phyloP scores from a whole-genome alignment of 2,888 invertebrate genomes.

The Sinotaia quadrata region DNA sequence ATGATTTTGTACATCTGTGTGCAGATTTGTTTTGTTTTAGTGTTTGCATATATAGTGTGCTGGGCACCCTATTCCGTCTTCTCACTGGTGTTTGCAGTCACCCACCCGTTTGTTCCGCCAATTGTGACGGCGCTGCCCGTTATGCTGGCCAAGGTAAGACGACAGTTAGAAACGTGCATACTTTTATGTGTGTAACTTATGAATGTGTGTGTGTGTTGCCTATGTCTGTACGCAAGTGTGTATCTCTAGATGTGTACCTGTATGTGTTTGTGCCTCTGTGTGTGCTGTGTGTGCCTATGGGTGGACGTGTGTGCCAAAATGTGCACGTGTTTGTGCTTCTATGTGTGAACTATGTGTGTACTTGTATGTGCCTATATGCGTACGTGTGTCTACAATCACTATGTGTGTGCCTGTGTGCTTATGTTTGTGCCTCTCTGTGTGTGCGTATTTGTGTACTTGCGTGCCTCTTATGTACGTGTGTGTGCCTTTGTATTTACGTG shows the following conservation, averaged over 20 bases:
- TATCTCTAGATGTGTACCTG: background rate
- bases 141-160: constrained; percentile 19
- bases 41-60: constrained; percentile 17
- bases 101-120: background rate
- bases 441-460: constrained; percentile 1
- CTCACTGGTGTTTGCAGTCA: constrained; percentile 1
- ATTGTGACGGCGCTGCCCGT: constrained; percentile 18
- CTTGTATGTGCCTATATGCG: background rate
- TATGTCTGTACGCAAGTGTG: background rate
- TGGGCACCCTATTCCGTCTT: constrained; percentile 23
- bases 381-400: background rate
- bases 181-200: background rate
- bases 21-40: constrained; percentile 25
- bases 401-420: background rate
- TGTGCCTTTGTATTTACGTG: background rate
- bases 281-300: too few species aligned
- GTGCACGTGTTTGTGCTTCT: background rate
- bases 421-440: background rate
- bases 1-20: background rate
- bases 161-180: background rate
- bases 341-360: background rate
- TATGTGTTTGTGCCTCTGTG: background rate
- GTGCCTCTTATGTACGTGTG: background rate
- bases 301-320: too few species aligned
- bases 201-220: background rate